Evolutionary conservation across 2,797 vertebrate species (phyloP).

Genomic region (Bufotes viridis): DNA sequence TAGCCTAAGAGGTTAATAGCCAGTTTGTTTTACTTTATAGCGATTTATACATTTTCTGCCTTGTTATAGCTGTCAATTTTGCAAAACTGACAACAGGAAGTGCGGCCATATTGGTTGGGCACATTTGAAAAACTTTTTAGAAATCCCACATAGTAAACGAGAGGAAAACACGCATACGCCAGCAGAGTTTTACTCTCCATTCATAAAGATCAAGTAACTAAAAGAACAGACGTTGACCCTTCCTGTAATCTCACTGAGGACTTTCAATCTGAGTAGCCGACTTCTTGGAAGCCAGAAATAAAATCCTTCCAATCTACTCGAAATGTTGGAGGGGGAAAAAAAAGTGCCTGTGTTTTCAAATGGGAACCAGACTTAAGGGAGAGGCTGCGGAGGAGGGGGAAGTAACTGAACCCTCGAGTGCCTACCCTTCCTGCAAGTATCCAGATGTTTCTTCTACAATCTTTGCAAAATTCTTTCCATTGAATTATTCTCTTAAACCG

Average conservation of each 20-base stretch:
- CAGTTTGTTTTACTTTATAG: not conserved
- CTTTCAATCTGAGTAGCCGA: conserved; percentile 19
- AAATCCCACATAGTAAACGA: not conserved
- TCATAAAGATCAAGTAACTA: conserved; percentile 25
- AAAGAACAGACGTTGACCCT: conserved; percentile 12
- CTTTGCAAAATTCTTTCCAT: conserved; percentile 48
- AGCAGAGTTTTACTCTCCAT: not conserved
- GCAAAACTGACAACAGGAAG: not conserved
- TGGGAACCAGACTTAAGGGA: conserved; percentile 47
- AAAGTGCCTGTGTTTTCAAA: conserved; percentile 31
- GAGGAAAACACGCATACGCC: not conserved
- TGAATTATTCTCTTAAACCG: conserved; percentile 19
- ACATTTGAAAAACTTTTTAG: not conserved
- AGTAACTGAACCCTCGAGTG: conserved; percentile 27
- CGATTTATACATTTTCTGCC: not conserved
- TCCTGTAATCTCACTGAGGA: not conserved
- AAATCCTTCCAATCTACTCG: conserved; percentile 31
- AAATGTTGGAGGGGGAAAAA: conserved; percentile 14
- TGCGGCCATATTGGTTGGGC: not conserved
- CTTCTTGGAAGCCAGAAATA: conserved; percentile 29
- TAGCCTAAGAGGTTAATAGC: not conserved
- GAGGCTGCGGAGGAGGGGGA: conserved; percentile 28
- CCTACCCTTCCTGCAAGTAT: conserved; percentile 36
- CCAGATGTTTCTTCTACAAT: conserved; percentile 54
- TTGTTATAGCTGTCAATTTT: not conserved